phyloP scores from a whole-genome alignment of 2,113 vertebrate species.

The Isurus oxyrinchus region DNA sequence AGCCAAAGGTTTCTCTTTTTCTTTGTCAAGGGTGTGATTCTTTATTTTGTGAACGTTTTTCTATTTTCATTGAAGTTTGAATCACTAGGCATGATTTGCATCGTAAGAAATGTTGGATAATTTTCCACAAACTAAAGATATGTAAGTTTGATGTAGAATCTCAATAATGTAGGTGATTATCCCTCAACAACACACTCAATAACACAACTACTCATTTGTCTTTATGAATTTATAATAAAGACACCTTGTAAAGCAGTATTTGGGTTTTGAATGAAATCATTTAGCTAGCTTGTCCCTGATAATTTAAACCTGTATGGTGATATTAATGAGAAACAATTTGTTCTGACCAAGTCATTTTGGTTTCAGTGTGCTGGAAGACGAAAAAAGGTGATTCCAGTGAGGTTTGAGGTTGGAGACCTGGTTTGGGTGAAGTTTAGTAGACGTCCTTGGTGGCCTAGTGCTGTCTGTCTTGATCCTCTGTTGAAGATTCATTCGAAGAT shows the following conservation, averaged over 20 bases:
- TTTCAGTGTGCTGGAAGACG: conserved; percentile 35
- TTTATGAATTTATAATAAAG: neutral
- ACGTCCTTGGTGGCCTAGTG: conserved; percentile 96
- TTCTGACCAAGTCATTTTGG: neutral
- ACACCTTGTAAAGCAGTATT: neutral
- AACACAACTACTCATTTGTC: neutral
- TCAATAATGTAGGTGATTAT: neutral
- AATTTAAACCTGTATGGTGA: neutral
- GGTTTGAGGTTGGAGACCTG: conserved; percentile 83
- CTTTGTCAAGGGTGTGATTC: neutral
- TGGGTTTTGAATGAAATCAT: neutral
- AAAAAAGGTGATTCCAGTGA: conserved; percentile 71
- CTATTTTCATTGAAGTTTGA: neutral
- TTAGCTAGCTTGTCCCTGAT: neutral
- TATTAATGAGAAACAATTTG: neutral
- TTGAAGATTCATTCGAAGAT: conserved; percentile 77
- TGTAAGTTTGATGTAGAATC: neutral
- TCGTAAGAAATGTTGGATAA: neutral
- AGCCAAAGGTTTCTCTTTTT: neutral
- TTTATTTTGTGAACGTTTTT: neutral
- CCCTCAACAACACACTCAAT: neutral
- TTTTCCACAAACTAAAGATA: neutral
- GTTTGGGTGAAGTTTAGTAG: conserved; percentile 95
- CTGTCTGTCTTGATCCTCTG: conserved; percentile 71
- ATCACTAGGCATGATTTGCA: neutral